phyloP scores from a whole-genome alignment of 2,113 vertebrate species.

The Alexandromys fortis region DNA sequence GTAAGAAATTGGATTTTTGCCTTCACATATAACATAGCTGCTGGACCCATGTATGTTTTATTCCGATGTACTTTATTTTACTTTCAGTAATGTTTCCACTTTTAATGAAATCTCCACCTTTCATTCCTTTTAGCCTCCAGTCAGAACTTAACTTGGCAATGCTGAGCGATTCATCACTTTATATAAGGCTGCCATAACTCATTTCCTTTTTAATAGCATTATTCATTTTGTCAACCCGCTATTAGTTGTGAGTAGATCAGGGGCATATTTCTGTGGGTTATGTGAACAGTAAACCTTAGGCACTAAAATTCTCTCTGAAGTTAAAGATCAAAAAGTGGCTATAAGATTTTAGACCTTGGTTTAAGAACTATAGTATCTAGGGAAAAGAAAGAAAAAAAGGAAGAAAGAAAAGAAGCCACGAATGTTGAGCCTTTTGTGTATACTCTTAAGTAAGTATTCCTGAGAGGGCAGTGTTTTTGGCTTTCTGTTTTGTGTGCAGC shows the following conservation, averaged over 20 bases:
- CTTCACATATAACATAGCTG: slow-evolving; percentile 52
- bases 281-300: slow-evolving; percentile 65
- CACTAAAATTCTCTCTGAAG: slow-evolving; percentile 73
- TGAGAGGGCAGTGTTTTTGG: neutral
- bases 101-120: slow-evolving; percentile 74
- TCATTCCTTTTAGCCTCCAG: slow-evolving; percentile 72
- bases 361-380: slow-evolving; percentile 46
- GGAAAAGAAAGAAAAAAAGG: neutral
- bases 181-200: slow-evolving; percentile 55
- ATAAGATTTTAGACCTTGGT: slow-evolving; percentile 59
- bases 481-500: neutral
- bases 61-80: slow-evolving; percentile 64
- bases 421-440: neutral
- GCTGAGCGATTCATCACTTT: slow-evolving; percentile 64
- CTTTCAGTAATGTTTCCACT: slow-evolving; percentile 74
- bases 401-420: too few species aligned
- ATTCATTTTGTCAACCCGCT: slow-evolving; percentile 68
- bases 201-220: slow-evolving; percentile 73
- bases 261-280: slow-evolving; percentile 59
- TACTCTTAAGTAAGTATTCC: neutral
- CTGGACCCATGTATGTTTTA: slow-evolving; percentile 65
- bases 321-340: slow-evolving; percentile 71
- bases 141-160: slow-evolving; percentile 67
- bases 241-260: slow-evolving; percentile 58
- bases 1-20: slow-evolving; percentile 72